Evolutionary conservation across 2,113 vertebrate genomes (phyloP), one percentile per base, ranked within the genome.

Genomic region (Connochaetes taurinus): DNA sequence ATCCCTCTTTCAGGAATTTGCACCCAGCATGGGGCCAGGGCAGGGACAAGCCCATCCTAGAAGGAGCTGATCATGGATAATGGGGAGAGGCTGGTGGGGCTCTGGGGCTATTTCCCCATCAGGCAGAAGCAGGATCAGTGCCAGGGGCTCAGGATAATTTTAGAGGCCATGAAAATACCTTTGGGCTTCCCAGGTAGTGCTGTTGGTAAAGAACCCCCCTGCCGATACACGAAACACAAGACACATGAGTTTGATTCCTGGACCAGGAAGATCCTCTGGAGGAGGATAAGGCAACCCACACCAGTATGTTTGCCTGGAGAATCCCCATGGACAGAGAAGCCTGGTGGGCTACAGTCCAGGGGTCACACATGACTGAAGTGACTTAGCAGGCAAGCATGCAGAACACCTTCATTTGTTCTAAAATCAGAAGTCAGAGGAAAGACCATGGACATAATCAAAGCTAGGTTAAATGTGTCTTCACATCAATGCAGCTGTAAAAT

Each of bases 61-160:
- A 81, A 67, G 31, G 55, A 47, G 47, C 31, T 40, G 15, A 45
- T 3, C 0, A 2, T 2, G 6, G 43, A 10, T 40, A 8, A 33
- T 78, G n/a, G 27, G 43, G 7, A 2, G 60, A 64, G 40, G 31
- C 11, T 7, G 50, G 16, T 3, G 43, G 36, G 6, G 23, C 33
- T 45, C 8, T 8, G 81, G 47, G 5, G 15, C 0, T 12, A 3
- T 17, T 19, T 52, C 29, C 27, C 36, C 3, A 1, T 7, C 2
- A 1, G 1, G 17, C 14, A 12, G 14, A 50, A 78, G n/a, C 2
- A 3, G 53, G 31, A 21, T 1, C 4, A 13, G 21, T 29, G 33
- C 27, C 47, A 13, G 11, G 67, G 60, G 10, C 29, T 6, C 17
- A 1, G 14, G 5, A 3, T 7, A 16, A 9, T 57, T 36, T 2